These are phyloP conservation scores for Bombus soroeensis DNA, from an alignment of 1,140 invertebrate genomes.

Conservation along the genomic window DNA sequence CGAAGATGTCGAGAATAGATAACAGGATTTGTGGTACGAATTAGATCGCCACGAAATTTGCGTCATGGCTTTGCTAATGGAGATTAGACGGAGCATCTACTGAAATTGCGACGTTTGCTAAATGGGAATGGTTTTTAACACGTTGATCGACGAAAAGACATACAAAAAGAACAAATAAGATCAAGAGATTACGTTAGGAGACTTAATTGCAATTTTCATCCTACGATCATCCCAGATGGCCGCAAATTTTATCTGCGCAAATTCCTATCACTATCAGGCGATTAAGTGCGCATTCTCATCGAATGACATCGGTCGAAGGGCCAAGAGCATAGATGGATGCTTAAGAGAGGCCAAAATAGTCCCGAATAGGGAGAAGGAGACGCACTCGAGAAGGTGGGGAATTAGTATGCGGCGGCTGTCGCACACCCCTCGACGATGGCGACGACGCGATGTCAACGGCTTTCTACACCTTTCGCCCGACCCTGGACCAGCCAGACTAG, in stretches of 20 bases:
- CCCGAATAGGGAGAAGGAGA: constrained; percentile 4
- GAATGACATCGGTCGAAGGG: constrained; percentile 21
- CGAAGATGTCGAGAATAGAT: neutral
- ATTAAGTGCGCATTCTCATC: neutral
- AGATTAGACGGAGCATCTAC: neutral
- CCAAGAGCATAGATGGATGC: constrained; percentile 24
- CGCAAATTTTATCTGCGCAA: neutral
- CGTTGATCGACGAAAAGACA: neutral
- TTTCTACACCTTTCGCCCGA: constrained; percentile 63
- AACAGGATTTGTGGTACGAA: neutral
- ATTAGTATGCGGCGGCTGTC: constrained; percentile 80
- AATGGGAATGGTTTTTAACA: neutral
- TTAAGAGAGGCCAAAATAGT: constrained; percentile 54
- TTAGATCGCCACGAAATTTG: neutral
- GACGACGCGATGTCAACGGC: constrained; percentile 43
- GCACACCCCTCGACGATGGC: constrained; percentile 62
- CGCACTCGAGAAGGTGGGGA: constrained; percentile 43
- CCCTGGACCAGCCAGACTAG: constrained; percentile 67
- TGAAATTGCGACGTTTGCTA: neutral
- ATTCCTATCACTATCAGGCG: neutral
- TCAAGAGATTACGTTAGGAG: neutral
- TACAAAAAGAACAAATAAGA: neutral
- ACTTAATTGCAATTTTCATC: neutral
- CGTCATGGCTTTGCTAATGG: neutral
- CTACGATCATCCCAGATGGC: neutral